Percentiles rank a stretch among this genome's conserved stretches.
Conservation (phyloP, 2,113 vertebrate genomes). For the Strix uralensis region DNA sequence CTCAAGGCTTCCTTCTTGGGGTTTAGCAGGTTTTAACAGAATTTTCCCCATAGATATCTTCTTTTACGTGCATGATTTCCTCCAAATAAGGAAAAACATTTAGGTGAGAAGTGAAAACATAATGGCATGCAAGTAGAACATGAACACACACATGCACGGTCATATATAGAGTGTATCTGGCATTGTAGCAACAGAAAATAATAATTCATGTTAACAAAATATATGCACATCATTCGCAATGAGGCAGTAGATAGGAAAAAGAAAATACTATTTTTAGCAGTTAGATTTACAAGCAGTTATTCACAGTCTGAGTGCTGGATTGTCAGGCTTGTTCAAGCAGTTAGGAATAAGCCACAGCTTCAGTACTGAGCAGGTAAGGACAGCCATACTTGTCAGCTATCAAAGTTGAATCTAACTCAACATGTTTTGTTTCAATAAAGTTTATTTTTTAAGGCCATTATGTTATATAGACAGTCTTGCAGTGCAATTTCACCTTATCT, state of each 20-base stretch:
- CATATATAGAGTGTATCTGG: neutral
- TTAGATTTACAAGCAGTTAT: neutral
- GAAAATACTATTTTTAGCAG: neutral
- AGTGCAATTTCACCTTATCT: neutral
- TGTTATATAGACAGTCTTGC: neutral
- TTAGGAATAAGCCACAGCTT: neutral
- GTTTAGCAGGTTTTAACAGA: neutral
- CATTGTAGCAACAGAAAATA: neutral
- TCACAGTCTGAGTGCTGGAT: neutral
- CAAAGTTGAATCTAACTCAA: neutral
- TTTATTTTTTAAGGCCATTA: neutral
- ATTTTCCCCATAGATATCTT: neutral
- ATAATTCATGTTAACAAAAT: neutral
- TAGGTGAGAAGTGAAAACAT: neutral
- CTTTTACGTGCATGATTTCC: neutral
- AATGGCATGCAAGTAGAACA: neutral
- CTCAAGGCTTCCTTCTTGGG: neutral
- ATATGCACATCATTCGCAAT: neutral
- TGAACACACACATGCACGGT: neutral
- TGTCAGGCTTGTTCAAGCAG: neutral
- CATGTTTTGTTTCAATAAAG: neutral
- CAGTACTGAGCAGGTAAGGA: neutral
- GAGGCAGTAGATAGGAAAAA: neutral
- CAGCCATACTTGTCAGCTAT: neutral
- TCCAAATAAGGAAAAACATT: neutral